Conservation (phyloP, 2,797 vertebrate species). For the Furcifer pardalis region DNA sequence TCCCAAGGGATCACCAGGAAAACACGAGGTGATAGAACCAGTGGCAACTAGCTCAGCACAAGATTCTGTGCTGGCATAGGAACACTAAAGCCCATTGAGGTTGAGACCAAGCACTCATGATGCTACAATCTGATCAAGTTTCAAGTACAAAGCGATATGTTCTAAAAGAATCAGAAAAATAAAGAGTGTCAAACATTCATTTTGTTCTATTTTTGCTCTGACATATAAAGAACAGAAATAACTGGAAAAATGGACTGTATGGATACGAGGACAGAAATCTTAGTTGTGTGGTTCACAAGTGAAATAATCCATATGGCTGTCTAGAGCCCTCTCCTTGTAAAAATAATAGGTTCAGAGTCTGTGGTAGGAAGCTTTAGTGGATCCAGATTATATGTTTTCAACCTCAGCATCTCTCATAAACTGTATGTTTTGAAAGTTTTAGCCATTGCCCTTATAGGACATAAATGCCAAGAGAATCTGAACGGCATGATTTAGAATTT, state of each 20-base stretch:
- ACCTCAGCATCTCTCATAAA: too few relatives aligned
- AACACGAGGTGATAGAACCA: neutral
- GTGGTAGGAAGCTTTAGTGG: too few relatives aligned
- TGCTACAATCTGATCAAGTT: neutral
- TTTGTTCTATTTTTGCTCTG: neutral
- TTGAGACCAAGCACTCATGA: neutral
- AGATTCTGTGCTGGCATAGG: neutral
- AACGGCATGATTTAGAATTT: neutral
- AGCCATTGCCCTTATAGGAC: neutral
- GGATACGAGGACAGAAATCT: too few relatives aligned
- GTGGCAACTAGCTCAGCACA: too few relatives aligned
- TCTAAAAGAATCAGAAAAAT: neutral
- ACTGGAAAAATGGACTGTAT: too few relatives aligned
- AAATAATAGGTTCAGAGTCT: neutral
- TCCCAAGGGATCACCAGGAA: neutral
- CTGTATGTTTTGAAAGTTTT: neutral
- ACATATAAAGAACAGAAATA: neutral
- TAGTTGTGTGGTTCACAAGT: neutral
- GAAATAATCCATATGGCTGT: neutral
- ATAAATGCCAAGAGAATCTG: neutral
- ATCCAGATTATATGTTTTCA: too few relatives aligned
- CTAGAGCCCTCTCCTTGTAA: neutral
- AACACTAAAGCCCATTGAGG: neutral
- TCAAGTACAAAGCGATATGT: neutral
- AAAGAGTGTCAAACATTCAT: neutral